phyloP scores from a whole-genome alignment of 2,888 invertebrate species.

The Torymus aiolomorphi region DNA sequence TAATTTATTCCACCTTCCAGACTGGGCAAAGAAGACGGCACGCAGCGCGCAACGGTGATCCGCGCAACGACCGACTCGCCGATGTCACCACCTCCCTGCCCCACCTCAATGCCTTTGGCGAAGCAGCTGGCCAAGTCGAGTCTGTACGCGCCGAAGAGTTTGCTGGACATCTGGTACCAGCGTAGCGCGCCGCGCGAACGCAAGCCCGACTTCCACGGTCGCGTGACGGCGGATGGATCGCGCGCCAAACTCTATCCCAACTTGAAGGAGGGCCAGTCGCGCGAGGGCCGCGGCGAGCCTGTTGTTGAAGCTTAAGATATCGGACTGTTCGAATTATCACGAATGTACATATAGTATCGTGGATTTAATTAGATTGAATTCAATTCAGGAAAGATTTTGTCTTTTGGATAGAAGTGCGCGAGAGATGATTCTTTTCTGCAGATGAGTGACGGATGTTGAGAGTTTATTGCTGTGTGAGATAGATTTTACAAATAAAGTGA shows the following conservation, averaged over 20 bases:
- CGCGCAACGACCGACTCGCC: slow-evolving; percentile 91
- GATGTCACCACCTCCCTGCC: slow-evolving; percentile 84
- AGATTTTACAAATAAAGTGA: too few relatives aligned
- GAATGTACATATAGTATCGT: neutral
- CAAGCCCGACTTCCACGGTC: slow-evolving; percentile 80
- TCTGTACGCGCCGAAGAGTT: slow-evolving; percentile 77
- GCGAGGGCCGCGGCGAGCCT: slow-evolving; percentile 75
- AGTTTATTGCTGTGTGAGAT: too few relatives aligned
- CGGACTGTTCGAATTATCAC: neutral
- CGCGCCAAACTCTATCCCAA: slow-evolving; percentile 86
- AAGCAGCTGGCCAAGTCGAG: slow-evolving; percentile 70
- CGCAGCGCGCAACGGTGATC: slow-evolving; percentile 78
- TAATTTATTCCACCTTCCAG: slow-evolving; percentile 54
- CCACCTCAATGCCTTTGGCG: slow-evolving; percentile 65
- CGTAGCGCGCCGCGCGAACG: slow-evolving; percentile 77
- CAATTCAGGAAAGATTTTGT: too few relatives aligned
- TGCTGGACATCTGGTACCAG: slow-evolving; percentile 82
- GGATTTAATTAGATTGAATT: too few relatives aligned
- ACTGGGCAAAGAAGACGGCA: slow-evolving; percentile 71
- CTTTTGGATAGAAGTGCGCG: too few relatives aligned
- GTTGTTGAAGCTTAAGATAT: slow-evolving; percentile 68
- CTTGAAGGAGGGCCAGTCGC: slow-evolving; percentile 77
- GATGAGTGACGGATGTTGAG: too few relatives aligned
- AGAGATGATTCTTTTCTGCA: too few relatives aligned
- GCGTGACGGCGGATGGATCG: slow-evolving; percentile 77